Conservation (phyloP, 2,113 vertebrate species). For the Chrysemys picta region DNA sequence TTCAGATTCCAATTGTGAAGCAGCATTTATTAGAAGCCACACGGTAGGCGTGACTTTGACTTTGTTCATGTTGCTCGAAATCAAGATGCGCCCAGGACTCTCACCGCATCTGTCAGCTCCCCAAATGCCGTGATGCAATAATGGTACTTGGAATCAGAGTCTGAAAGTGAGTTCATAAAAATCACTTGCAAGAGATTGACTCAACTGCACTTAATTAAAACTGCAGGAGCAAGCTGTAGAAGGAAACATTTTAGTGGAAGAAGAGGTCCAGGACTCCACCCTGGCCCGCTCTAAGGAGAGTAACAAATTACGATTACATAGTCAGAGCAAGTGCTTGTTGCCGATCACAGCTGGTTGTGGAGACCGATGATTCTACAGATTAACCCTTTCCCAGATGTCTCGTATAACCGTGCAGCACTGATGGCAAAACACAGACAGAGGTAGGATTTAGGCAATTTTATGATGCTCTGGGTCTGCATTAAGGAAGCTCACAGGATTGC, state of each 20-base stretch:
- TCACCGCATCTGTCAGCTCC: neutral
- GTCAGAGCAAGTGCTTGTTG: neutral
- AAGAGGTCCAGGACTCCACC: neutral
- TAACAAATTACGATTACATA: neutral
- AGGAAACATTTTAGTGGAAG: neutral
- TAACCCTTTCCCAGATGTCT: neutral
- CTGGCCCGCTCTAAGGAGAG: accelerated
- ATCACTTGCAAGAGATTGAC: accelerated
- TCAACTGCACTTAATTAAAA: neutral
- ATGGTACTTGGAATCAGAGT: accelerated
- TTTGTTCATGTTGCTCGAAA: neutral
- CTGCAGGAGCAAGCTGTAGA: neutral
- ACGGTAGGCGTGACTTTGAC: neutral
- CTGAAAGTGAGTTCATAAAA: neutral
- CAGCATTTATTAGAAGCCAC: neutral
- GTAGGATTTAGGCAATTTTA: neutral
- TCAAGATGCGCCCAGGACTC: neutral
- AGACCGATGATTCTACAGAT: neutral
- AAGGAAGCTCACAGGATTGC: accelerated
- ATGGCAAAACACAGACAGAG: neutral
- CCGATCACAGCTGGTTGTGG: accelerated
- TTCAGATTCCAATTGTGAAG: neutral
- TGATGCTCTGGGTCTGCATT: accelerated
- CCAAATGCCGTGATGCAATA: neutral
- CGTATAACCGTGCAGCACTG: neutral